Evolutionary conservation across 2,113 vertebrate species (phyloP), one percentile per base, ranked within the genome.

Genomic region (Psittacara wagleri): DNA sequence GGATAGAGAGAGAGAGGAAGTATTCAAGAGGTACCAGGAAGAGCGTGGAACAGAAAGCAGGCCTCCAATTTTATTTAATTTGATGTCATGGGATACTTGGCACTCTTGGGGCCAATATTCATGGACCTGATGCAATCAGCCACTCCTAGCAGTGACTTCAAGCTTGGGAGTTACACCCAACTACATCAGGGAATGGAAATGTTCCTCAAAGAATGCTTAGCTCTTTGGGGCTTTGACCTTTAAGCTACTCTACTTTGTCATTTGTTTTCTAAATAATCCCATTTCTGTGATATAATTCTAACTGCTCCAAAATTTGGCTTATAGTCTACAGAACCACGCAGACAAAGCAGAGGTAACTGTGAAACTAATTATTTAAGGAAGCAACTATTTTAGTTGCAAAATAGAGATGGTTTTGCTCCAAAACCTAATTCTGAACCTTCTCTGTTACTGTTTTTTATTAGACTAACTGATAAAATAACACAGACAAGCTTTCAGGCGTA

Each of bases 111-210:
- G 57, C 68, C 59, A 55, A 17, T 66, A 67, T n/a, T 84, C 27
- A 80, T 28, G 49, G 59, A 92, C 88, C 85, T 95, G 74, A 92
- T 92, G 86, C 83, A 97, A 90, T 76, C 79, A 93, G n/a, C 88
- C 66, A 80, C 83, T 90, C 83, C 82, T 49, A 62, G 67, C 59
- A 70, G 10, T 94, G 93, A 84, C 86, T 92, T 95, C 89, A 95
- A 88, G 72, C 48, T 39, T 55, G 20, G 88, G 54, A 55, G 88
- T 91, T 94, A 95, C 95, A 95, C 88, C 92, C 95, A 68, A 74
- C 48, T 93, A 61, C 87, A 48, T 72, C 70, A 94, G 89, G 27
- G 64, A 29, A 83, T 93, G 76, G 76, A 86, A 94, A 90, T 61
- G 57, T 86, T 96, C 80, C 68, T 92, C 55, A 81, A 63, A 90